These are phyloP conservation scores for Agonopterix subpropinquella DNA, from an alignment of 2,888 invertebrate genomes.

Conservation along the genomic window DNA sequence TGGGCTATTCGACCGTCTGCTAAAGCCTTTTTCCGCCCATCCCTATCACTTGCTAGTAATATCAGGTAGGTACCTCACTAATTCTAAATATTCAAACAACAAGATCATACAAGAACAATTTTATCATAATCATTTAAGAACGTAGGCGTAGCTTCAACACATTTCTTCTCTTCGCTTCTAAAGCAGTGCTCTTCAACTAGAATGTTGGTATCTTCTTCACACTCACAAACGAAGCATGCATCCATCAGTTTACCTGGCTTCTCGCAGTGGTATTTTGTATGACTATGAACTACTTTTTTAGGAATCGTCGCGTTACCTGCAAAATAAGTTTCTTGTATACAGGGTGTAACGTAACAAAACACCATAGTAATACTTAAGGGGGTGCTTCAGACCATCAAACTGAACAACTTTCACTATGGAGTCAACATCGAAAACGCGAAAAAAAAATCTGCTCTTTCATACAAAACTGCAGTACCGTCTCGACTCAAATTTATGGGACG, in stretches of 20 bases:
- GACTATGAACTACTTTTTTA: slow-evolving; percentile 12
- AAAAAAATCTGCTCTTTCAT: too few relatives aligned
- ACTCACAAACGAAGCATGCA: slow-evolving; percentile 51
- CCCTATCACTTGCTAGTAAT: too few relatives aligned
- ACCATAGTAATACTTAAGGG: too few relatives aligned
- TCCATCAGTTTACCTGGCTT: slow-evolving; percentile 33
- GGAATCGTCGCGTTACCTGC: not conserved
- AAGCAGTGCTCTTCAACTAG: slow-evolving; percentile 52
- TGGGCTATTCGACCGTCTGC: too few relatives aligned
- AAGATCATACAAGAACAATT: not conserved
- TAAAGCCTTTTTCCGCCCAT: too few relatives aligned
- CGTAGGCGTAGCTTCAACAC: slow-evolving; percentile 28
- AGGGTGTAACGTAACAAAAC: too few relatives aligned
- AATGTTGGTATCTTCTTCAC: slow-evolving; percentile 22
- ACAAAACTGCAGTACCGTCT: too few relatives aligned
- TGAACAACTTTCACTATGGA: too few relatives aligned
- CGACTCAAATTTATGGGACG: too few relatives aligned
- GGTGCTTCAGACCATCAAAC: too few relatives aligned
- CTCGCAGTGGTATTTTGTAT: slow-evolving; percentile 38
- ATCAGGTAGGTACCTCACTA: too few relatives aligned
- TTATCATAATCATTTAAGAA: slow-evolving; percentile 18
- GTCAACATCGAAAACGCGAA: too few relatives aligned
- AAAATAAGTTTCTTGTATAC: not conserved
- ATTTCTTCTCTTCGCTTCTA: slow-evolving; percentile 30
- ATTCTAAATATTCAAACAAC: not conserved